Conservation (phyloP, 2,888 invertebrate species). For the Macroteleia sp. region DNA sequence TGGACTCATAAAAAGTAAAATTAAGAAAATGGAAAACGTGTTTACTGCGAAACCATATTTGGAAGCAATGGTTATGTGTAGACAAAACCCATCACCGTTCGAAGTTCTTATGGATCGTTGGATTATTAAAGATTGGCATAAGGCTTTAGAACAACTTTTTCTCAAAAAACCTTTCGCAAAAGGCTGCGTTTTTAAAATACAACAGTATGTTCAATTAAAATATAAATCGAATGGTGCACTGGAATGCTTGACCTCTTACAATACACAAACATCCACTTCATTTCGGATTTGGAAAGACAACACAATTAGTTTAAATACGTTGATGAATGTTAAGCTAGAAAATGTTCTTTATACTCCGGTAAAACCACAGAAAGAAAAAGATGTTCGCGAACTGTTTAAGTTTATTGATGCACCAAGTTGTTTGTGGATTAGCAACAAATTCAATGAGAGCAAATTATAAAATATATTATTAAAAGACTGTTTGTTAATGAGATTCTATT, state of each 20-base stretch:
- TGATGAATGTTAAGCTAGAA: background rate
- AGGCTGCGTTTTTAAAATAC: conserved; percentile 3
- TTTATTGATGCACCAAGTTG: no score
- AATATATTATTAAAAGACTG: no score
- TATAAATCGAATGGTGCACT: conserved; percentile 1
- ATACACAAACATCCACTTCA: background rate
- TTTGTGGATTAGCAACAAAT: no score
- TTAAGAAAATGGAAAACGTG: background rate
- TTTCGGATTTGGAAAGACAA: conserved; percentile 9
- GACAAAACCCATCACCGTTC: conserved; percentile 1
- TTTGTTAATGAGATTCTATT: no score
- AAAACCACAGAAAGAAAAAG: no score
- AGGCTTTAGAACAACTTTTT: background rate
- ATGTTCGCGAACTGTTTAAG: no score
- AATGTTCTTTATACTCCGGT: conserved; percentile 4
- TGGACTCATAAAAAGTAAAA: background rate
- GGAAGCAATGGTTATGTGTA: background rate
- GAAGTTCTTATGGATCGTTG: background rate
- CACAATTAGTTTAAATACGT: conserved; percentile 1
- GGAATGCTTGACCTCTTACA: background rate
- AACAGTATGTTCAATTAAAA: conserved; percentile 6
- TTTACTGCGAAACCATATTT: background rate
- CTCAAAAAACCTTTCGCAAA: background rate
- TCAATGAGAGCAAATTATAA: no score
- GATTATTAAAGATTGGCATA: conserved; percentile 4